Percentiles rank a stretch among this genome's conserved stretches.
Evolutionary conservation across 2,888 invertebrate species (phyloP).

Genomic region (Apomyelois bistriatella): DNA sequence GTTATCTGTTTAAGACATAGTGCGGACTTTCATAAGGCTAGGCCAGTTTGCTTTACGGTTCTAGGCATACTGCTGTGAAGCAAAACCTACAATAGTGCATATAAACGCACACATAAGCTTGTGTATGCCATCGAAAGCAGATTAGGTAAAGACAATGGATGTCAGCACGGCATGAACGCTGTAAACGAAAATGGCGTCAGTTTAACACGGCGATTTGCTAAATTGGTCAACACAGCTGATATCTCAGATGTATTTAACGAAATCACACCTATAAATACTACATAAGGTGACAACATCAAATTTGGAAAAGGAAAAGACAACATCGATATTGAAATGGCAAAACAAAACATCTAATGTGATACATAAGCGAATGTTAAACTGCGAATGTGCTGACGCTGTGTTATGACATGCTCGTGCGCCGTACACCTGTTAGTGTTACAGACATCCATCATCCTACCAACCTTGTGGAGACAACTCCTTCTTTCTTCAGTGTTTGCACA

Average conservation of each 20-base stretch:
- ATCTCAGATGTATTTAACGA: constrained; percentile 7
- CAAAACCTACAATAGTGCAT: background rate
- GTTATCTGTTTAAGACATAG: no score
- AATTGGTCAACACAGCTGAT: background rate
- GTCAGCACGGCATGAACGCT: constrained; percentile 26
- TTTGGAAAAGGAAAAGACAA: constrained; percentile 19
- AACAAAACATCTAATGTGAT: constrained; percentile 26
- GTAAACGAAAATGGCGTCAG: constrained; percentile 28
- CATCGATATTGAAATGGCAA: constrained; percentile 13
- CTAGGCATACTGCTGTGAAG: background rate
- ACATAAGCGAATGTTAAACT: constrained; percentile 45
- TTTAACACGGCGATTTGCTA: constrained; percentile 6
- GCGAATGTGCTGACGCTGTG: constrained; percentile 35
- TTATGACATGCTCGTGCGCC: constrained; percentile 43
- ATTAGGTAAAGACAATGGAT: constrained; percentile 26
- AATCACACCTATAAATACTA: background rate
- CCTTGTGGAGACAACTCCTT: constrained; percentile 64
- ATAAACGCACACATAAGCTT: background rate
- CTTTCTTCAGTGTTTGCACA: constrained; percentile 67
- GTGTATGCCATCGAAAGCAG: background rate
- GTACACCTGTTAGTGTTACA: constrained; percentile 51
- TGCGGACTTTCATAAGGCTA: no score
- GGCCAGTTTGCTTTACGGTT: background rate
- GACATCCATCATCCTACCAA: constrained; percentile 76
- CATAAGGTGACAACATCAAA: background rate